Base-by-base conservation (phyloP, 2,113 vertebrate genomes). In the Callocephalon fimbriatum region DNA sequence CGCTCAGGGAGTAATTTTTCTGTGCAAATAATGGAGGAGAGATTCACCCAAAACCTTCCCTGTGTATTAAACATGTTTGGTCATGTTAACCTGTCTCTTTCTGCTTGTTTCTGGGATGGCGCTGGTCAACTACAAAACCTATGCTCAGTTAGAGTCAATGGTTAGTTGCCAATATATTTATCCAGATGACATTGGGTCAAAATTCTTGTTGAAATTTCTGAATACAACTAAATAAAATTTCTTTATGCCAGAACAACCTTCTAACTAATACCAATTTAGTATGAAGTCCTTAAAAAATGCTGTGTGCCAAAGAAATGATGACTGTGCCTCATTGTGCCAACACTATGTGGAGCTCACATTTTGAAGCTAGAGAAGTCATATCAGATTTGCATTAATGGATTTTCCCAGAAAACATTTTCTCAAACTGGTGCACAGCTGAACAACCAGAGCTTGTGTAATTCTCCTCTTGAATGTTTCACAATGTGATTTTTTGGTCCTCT, bases 331-430 rank as follows among this genome's bases (percentile, higher is more conserved):
- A 47, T 35, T 72, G 61, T 38, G 53, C 65, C 80, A 92, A 19
- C 15, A 18, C 32, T 85, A 23, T 26, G n/a, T 68, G 58, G 47
- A 91, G 56, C 23, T 72, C 70, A 61, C 32, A 48, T 67, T 72
- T 84, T 91, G 54, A 40, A 94, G 31, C 32, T 53, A 72, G 44
- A 75, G n/a, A 85, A 95, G 66, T 82, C 19, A 3, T 51, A 93
- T 48, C 70, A 91, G 56, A 72, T 95, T 93, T 93, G 29, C 48
- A 79, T 93, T 87, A 72, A 94, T 53, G 74, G 80, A 47, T 94
- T 96, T 82, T 82, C 66, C 72, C 62, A 91, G 74, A 90, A 91
- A 85, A 48, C 70, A 23, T 88, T 91, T 96, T 87, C 65, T 96
- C 70, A 84, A 75, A 68, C 32, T 59, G 29, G 7, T 37, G 26